These are phyloP conservation scores for Salarias fasciatus DNA, from an alignment of 2,797 vertebrate genomes.

Conservation along the genomic window DNA sequence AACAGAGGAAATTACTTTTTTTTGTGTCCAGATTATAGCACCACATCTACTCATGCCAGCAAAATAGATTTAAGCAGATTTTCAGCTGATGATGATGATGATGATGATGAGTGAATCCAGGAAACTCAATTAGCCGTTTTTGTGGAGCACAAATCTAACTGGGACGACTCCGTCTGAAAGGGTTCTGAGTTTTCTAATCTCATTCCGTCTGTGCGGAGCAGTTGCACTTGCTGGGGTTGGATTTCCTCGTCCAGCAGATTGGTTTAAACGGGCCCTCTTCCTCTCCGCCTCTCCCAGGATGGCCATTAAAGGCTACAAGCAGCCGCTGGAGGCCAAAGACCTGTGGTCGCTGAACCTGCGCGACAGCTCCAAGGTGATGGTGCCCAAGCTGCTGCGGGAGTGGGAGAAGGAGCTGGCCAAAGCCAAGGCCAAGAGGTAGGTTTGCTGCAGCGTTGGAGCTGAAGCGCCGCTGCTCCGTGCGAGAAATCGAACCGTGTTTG, in stretches of 20 bases:
- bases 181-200: no score
- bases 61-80: not conserved
- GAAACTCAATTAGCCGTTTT: slow-evolving; percentile 45
- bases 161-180: not conserved
- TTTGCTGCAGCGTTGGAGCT: not conserved
- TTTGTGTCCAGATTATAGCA: not conserved
- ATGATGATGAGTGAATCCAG: slow-evolving; percentile 48
- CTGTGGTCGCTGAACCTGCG: slow-evolving; percentile 91
- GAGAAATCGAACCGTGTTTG: not conserved
- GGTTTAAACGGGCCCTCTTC: slow-evolving; percentile 4
- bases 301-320: slow-evolving; percentile 92
- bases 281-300: slow-evolving; percentile 77
- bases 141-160: slow-evolving; percentile 8
- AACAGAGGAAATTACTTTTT: not conserved
- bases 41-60: not conserved
- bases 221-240: no score
- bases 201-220: no score
- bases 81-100: slow-evolving; percentile 35
- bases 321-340: slow-evolving; percentile 90
- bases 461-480: no score
- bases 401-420: slow-evolving; percentile 89
- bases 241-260: no score
- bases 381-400: slow-evolving; percentile 84
- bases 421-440: slow-evolving; percentile 70
- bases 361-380: slow-evolving; percentile 84